phyloP scores from a whole-genome alignment of 1,140 invertebrate genomes.

The Gonatopus flavifemur region DNA sequence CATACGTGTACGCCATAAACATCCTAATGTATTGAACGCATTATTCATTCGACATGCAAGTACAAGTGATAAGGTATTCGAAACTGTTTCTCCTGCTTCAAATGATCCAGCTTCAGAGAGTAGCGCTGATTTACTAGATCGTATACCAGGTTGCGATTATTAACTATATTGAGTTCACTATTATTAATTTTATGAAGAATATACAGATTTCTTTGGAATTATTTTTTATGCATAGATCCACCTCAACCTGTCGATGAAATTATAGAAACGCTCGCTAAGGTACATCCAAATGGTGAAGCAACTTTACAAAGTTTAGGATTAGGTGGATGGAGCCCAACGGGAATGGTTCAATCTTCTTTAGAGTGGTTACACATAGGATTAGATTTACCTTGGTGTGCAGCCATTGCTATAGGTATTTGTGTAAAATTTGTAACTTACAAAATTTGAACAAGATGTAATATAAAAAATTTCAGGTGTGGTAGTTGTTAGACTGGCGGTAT shows the following conservation, averaged over 20 bases:
- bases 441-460: background rate
- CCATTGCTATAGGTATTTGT: slow-evolving; percentile 71
- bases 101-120: background rate
- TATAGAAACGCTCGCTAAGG: slow-evolving; percentile 46
- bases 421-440: background rate
- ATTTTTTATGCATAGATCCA: slow-evolving; percentile 14
- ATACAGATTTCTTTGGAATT: background rate
- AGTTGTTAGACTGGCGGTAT: slow-evolving; percentile 70
- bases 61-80: slow-evolving; percentile 6
- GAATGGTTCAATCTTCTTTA: slow-evolving; percentile 76
- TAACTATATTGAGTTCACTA: background rate
- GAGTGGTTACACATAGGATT: slow-evolving; percentile 78
- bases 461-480: slow-evolving; percentile 69
- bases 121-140: slow-evolving; percentile 1
- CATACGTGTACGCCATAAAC: background rate
- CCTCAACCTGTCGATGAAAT: slow-evolving; percentile 36
- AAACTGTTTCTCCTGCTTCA: too few species aligned
- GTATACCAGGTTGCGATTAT: slow-evolving; percentile 23
- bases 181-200: background rate
- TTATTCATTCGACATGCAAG: slow-evolving; percentile 19
- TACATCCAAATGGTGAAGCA: slow-evolving; percentile 67
- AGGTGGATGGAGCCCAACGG: slow-evolving; percentile 74
- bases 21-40: slow-evolving; percentile 6
- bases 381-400: slow-evolving; percentile 87
- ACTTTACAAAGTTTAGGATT: slow-evolving; percentile 79